Evolutionary conservation across 2,113 vertebrate species (phyloP).

Genomic region (Gallinago paraguaiae): DNA sequence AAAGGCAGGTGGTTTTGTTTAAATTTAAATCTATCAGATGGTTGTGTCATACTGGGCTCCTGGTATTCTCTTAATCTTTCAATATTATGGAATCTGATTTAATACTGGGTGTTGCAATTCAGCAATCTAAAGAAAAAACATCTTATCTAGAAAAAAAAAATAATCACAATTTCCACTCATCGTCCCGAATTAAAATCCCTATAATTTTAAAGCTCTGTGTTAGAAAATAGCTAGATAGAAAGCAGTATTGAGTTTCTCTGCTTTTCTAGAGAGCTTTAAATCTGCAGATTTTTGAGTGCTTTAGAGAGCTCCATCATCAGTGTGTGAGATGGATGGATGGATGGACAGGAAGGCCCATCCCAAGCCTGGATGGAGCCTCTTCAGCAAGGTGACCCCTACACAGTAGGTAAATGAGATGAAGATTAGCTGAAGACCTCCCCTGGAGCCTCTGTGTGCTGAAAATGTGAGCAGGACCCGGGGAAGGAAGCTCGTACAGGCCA

Average conservation of each 20-base stretch:
- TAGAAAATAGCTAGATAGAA: neutral
- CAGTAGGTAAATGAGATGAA: neutral
- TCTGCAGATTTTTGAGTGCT: neutral
- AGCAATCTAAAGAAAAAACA: neutral
- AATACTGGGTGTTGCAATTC: neutral
- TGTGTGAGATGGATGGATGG: neutral
- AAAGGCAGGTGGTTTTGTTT: neutral
- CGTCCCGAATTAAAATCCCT: neutral
- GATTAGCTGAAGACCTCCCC: neutral
- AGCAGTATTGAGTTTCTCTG: neutral
- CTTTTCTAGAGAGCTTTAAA: neutral
- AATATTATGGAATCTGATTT: neutral
- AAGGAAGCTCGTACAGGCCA: neutral
- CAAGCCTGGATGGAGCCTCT: neutral
- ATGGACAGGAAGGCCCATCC: no score
- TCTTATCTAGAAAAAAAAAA: neutral
- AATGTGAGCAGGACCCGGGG: neutral
- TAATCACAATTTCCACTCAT: neutral
- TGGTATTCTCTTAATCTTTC: neutral
- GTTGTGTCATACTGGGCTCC: neutral
- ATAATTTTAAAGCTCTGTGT: neutral
- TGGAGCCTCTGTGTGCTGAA: neutral
- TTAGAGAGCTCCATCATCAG: neutral
- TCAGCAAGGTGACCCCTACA: neutral
- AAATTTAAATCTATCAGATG: neutral